Base-by-base conservation (phyloP, 1,140 invertebrate species). In the Vanessa tameamea region DNA sequence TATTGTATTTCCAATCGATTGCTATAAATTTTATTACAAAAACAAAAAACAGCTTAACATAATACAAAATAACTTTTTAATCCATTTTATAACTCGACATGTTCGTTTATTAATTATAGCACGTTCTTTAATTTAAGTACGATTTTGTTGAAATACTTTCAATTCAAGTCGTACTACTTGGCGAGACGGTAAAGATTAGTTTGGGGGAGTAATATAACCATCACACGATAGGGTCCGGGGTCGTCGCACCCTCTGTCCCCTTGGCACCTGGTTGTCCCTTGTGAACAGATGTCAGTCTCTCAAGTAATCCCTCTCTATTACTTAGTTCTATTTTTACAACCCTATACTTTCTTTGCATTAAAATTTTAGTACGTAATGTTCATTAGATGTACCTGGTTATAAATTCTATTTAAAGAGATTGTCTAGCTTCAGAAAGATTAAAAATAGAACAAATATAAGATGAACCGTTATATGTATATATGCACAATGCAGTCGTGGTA, bases 191-290 rank as follows among this genome's bases (percentile, higher is more conserved):
- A 68, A 67, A 76, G 66, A 75, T 78, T 65, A 72, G 64, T 73
- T 50, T 74, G 66, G 74, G 47, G 64, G 59, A 65, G 68, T 72
- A 69, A 69, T 75, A 78, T 55, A 43, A 48, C 64, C 68, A 66
- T 64, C 64, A 68, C 37, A 70, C 68, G 75, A 71, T 74, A 84
- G 86, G 84, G 85, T 81, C 78, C 79, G 85, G 79, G 90, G 88
- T 90, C 90, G 87, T 82, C 86, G 89, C 88, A 88, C 88, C 88
- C 87, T 87, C 77, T 74, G 76, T 80, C 84, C 81, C 78, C 84
- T 85, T 86, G 78, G 78, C 90, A 91, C 88, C 87, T 92, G 88
- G 90, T 84, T 80, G 81, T 84, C 83, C 82, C 82, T 86, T 76
- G 81, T 83, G 72, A 90, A 88, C 87, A 90, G 84, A 91, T 91